Conservation (phyloP, 2,113 vertebrate genomes). For the Prolemur simus region DNA sequence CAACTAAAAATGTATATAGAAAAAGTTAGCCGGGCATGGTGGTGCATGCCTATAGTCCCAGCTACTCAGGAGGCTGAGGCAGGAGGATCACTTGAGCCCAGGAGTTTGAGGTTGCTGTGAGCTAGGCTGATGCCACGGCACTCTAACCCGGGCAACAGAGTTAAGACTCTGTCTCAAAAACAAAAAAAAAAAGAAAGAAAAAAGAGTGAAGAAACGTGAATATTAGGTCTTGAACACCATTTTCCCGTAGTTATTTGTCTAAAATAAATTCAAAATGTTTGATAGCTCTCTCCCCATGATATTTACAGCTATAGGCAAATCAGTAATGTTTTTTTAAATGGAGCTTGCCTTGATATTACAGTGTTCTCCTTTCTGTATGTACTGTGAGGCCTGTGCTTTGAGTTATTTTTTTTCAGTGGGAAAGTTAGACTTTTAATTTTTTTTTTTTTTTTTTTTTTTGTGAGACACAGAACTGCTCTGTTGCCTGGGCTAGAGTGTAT, state of each 20-base stretch:
- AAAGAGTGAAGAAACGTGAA: background rate
- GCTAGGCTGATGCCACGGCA: too few species aligned
- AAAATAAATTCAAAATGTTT: conserved; percentile 46
- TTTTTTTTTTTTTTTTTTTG: background rate
- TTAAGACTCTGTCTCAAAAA: too few species aligned
- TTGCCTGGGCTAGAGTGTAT: too few species aligned
- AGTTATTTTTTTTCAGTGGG: background rate
- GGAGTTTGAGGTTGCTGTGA: too few species aligned
- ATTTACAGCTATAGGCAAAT: conserved; percentile 1
- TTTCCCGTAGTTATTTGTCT: conserved; percentile 19
- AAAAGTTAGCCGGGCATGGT: too few species aligned
- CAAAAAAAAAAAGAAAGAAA: too few species aligned
- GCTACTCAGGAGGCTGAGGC: too few species aligned
- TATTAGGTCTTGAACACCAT: background rate
- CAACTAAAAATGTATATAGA: too few species aligned
- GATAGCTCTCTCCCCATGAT: background rate
- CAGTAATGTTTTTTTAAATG: background rate
- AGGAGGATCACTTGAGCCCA: too few species aligned
- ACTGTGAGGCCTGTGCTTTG: background rate
- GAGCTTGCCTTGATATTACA: background rate
- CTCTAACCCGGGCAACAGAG: too few species aligned
- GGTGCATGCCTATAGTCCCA: too few species aligned
- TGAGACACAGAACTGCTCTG: too few species aligned
- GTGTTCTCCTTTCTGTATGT: conserved; percentile 8
- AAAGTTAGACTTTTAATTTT: conserved; percentile 3